These are phyloP conservation scores for Setipinna tenuifilis DNA, from an alignment of 2,797 vertebrate genomes.

Conservation along the genomic window DNA sequence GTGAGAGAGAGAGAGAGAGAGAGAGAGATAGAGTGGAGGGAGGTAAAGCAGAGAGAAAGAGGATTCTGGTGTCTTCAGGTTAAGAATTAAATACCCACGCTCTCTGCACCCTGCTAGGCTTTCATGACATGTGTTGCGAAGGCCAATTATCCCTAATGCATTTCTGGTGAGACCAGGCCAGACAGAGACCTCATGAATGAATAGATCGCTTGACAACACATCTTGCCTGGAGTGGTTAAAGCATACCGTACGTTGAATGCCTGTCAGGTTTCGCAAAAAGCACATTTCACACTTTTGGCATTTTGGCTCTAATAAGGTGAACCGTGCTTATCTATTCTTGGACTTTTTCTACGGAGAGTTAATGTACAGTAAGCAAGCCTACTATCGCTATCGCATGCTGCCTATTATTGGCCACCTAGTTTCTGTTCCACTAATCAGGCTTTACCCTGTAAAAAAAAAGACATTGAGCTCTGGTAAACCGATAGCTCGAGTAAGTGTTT, in stretches of 20 bases:
- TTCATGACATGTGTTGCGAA: background rate
- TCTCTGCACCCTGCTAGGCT: background rate
- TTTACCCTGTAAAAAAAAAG: too few relatives aligned
- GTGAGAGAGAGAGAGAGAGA: background rate
- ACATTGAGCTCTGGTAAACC: too few relatives aligned
- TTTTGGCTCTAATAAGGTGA: background rate
- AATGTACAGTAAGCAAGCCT: too few relatives aligned
- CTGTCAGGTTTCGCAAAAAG: too few relatives aligned
- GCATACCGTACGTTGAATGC: too few relatives aligned
- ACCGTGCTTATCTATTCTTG: background rate
- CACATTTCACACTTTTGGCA: background rate
- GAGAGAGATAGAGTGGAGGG: background rate
- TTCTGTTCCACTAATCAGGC: too few relatives aligned
- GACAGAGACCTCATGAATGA: background rate
- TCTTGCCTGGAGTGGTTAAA: background rate
- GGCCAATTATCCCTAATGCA: background rate
- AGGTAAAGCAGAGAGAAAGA: too few relatives aligned
- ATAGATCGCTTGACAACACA: background rate
- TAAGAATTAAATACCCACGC: background rate
- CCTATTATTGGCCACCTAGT: too few relatives aligned
- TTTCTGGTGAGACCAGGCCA: background rate
- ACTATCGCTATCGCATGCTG: too few relatives aligned
- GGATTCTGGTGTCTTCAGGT: background rate
- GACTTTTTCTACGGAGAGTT: background rate
- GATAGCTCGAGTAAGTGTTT: too few relatives aligned